These are phyloP conservation scores for roundworm (Caenorhabditis elegans) DNA, from an alignment of 1,140 invertebrate genomes.

Conservation along the genomic window DNA sequence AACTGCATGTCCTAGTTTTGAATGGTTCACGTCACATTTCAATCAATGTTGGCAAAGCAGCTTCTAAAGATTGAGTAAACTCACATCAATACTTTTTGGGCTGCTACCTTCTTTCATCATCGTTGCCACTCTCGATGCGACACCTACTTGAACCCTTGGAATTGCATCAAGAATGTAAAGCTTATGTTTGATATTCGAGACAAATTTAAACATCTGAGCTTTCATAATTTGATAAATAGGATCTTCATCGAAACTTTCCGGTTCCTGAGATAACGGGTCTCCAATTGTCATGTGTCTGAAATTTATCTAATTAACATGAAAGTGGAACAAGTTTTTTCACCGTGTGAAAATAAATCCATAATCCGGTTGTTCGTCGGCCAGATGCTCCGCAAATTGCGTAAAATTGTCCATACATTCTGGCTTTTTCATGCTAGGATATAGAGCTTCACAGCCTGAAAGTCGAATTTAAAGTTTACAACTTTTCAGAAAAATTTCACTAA, in stretches of 20 bases:
- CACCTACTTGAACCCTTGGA: neutral
- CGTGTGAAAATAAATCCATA: neutral
- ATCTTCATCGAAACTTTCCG: neutral
- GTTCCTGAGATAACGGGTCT: neutral
- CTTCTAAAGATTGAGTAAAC: too few relatives aligned
- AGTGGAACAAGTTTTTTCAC: neutral
- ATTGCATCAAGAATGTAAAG: neutral
- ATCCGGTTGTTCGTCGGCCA: neutral
- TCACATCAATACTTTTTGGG: neutral
- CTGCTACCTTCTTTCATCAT: neutral
- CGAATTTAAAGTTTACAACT: too few relatives aligned
- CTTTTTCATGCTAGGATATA: neutral
- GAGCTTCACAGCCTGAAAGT: neutral
- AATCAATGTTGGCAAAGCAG: too few relatives aligned
- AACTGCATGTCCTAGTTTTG: too few relatives aligned
- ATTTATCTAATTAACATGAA: too few relatives aligned
- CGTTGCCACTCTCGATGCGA: neutral
- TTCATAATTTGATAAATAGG: conserved; percentile 1
- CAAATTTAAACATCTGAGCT: neutral
- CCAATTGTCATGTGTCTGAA: neutral
- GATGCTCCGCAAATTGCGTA: neutral
- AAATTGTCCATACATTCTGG: neutral
- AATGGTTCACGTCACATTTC: too few relatives aligned
- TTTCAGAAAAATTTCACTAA: neutral
- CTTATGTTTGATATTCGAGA: neutral